Base-by-base conservation (phyloP, 2,113 vertebrate genomes). In the Pteropus alecto region DNA sequence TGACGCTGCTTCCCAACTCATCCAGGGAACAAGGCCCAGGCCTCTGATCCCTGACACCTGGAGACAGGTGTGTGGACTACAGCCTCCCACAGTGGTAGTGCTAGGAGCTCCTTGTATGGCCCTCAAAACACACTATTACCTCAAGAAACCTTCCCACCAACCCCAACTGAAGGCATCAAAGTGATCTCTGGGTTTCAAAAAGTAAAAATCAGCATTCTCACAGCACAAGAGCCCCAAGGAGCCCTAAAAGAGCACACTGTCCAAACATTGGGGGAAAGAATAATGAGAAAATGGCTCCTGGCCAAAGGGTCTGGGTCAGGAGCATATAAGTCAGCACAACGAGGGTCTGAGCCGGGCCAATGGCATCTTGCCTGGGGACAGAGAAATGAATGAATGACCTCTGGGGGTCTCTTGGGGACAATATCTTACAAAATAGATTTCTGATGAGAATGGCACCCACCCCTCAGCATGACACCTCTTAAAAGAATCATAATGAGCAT, bases 161-260 rank as follows among this genome's bases (percentile, higher is more conserved):
- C 24, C 14, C 82, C 30, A n/a, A 21, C 13, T 5, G 9, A 43
- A 87, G 46, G 54, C 28, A 51, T 58, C 79, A 60, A 35, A 33
- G 26, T 79, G n/a, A 92, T 6, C 10, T 67, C 22, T 85, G 81
- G 24, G 24, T 65, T 95, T 74, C 54, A 63, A 63, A 87, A 77
- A 51, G 22, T 48, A 16, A 58, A 88, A 76, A 70, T 61, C 58
- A 85, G n/a, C 54, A 63, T 0, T 0, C 61, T 12, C 33, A 30
- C 7, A 67, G 26, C 24, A 56, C 71, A 22, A 46, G 13, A 73
- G 43, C 19, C 84, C 58, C 48, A 38, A n/a, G 0, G 2, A 12
- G 16, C 56, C 70, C 30, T 54, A 3, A 90, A 51, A 60, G 54
- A 61, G 12, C 4, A 38, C 26, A n/a, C 7, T 24, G 18, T 48